Conservation (phyloP, 2,113 vertebrate genomes). For the Urocynchramus pylzowi region DNA sequence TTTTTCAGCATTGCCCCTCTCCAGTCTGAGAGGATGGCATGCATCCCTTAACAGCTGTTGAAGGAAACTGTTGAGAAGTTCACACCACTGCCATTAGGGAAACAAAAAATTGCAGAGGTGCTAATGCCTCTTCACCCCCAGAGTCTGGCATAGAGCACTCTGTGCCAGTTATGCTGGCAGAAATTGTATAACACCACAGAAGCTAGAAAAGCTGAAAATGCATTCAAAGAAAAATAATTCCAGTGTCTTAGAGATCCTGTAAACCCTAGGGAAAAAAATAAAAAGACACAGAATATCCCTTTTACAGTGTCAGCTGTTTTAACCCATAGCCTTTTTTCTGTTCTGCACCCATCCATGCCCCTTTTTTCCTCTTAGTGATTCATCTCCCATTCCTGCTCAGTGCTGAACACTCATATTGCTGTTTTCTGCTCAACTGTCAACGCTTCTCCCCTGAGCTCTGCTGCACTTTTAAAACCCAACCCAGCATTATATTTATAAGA, state of each 20-base stretch:
- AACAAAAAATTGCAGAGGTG: background rate
- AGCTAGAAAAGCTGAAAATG: slow-evolving; percentile 26
- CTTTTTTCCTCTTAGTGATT: background rate
- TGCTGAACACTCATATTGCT: background rate
- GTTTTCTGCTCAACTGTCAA: background rate
- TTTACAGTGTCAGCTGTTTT: background rate
- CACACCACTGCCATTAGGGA: background rate
- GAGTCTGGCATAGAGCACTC: background rate
- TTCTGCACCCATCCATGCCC: background rate
- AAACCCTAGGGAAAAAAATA: background rate
- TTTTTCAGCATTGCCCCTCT: background rate
- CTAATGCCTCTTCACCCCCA: background rate
- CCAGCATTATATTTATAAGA: background rate
- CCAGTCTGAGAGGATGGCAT: background rate
- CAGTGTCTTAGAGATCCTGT: slow-evolving; percentile 38
- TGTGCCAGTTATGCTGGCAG: background rate
- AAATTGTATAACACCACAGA: background rate
- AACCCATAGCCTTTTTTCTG: background rate
- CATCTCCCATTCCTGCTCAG: background rate
- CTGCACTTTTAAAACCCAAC: background rate
- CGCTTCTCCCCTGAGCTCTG: background rate
- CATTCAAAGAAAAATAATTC: slow-evolving; percentile 25
- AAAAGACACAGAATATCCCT: background rate
- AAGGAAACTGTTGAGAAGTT: background rate
- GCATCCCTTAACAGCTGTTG: background rate